Conservation (phyloP, 1,140 invertebrate species). For the Chironomus tepperi region DNA sequence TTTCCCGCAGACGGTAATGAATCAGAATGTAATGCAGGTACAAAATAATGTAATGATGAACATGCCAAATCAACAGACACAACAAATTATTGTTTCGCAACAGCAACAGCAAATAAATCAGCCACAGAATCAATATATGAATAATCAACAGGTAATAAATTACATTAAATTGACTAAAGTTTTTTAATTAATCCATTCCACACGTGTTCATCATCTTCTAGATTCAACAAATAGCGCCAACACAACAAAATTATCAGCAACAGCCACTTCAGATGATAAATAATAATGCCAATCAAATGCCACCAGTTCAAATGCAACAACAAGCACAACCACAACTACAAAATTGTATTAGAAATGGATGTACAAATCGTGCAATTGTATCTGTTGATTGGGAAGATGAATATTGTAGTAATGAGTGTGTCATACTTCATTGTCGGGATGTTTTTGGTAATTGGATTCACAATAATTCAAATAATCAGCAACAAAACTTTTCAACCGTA, state of each 20-base stretch:
- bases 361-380: conserved; percentile 79
- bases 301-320: conserved; percentile 28
- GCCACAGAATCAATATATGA: not conserved
- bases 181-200: not conserved
- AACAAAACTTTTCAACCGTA: not conserved
- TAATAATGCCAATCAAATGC: conserved; percentile 34
- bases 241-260: not conserved
- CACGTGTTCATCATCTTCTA: not conserved
- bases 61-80: not conserved
- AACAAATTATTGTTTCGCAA: not conserved
- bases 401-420: conserved; percentile 96
- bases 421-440: conserved; percentile 90
- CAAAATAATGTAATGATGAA: conserved; percentile 10
- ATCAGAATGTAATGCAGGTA: not conserved
- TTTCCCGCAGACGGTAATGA: not conserved
- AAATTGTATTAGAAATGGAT: conserved; percentile 81
- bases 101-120: conserved; percentile 19
- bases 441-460: conserved; percentile 85
- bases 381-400: conserved; percentile 95
- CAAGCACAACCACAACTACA: conserved; percentile 40
- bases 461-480: conserved; percentile 58
- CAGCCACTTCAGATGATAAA: not conserved
- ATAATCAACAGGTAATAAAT: conserved; percentile 3
- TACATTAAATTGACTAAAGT: not conserved
- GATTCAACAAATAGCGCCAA: not conserved